Evolutionary conservation across 2,888 invertebrate genomes (phyloP), one percentile per base, ranked within the genome.

Genomic region (Thumatha senex): DNA sequence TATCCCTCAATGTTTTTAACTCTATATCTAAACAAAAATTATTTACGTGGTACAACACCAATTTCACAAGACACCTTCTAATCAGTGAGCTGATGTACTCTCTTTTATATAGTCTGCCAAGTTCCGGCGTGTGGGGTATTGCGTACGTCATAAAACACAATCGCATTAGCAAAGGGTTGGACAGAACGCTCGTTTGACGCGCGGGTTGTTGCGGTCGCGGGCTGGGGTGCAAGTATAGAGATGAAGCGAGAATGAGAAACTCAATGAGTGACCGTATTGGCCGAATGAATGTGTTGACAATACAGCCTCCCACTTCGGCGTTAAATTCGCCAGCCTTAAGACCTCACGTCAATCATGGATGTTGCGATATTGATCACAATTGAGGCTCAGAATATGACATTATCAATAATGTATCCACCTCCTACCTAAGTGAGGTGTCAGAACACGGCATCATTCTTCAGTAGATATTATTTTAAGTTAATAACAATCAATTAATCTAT

Each of bases 111-210:
- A 33, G 15, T 18, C 40, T 24, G 12, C 54, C 69, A 66, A 13
- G 46, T 46, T 46, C 42, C 36, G 18, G 42, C 46, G 36, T 46
- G 41, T 15, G 49, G 50, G 13, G 33, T 33, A 34, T 85, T 82
- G 78, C 78, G 81, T 74, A 78, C 74, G 73, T 78, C 85, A 80
- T 89, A 88, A 89, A 89, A 81, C 84, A 77, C 77, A 79, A 82
- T 83, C 85, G 83, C 85, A 83, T 85, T 85, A 86, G 80, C 77
- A 84, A 86, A 86, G 86, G 86, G 84, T 84, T 86, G 81, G 80
- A 71, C 76, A 66, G 70, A 71, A 70, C 54, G 63, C 61, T 71
- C 67, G 74, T 78, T 78, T 77, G 81, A 79, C 75, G 77, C 71
- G 72, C 60, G 61, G 51, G 63, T 67, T 67, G 69, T 62, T 64